phyloP scores from a whole-genome alignment of 2,888 invertebrate species.

The Thecocarcelia acutangulata region DNA sequence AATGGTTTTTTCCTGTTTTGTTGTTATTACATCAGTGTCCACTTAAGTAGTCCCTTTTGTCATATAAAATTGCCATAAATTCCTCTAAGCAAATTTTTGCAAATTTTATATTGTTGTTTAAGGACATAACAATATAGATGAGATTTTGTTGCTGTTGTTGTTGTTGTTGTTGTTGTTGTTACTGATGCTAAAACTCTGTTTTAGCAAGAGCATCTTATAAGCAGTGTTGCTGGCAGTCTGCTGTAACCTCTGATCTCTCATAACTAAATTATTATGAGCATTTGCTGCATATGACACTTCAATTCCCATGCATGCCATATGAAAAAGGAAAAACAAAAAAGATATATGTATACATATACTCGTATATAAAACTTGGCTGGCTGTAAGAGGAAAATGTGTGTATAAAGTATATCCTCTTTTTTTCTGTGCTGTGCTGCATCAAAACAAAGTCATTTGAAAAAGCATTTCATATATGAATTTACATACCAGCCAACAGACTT shows the following conservation, averaged over 20 bases:
- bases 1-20: constrained; percentile 31
- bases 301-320: constrained; percentile 65
- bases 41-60: constrained; percentile 68
- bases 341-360: too few relatives aligned
- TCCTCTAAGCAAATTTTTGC: constrained; percentile 59
- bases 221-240: constrained; percentile 31
- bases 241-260: constrained; percentile 67
- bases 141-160: constrained; percentile 19
- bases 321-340: constrained; percentile 1
- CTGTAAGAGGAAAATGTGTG: constrained; percentile 7
- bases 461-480: constrained; percentile 37
- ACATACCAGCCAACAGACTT: constrained; percentile 45
- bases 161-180: constrained; percentile 18
- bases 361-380: constrained; percentile 25
- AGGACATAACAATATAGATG: constrained; percentile 2
- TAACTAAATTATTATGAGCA: constrained; percentile 69
- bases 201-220: neutral
- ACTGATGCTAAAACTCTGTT: constrained; percentile 20
- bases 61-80: constrained; percentile 68
- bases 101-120: constrained; percentile 32
- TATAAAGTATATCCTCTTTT: constrained; percentile 26
- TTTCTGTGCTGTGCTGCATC: constrained; percentile 43
- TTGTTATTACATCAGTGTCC: constrained; percentile 64
- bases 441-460: constrained; percentile 59
- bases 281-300: constrained; percentile 69